phyloP scores from a whole-genome alignment of 2,113 vertebrate species.

The Engraulis encrasicolus region DNA sequence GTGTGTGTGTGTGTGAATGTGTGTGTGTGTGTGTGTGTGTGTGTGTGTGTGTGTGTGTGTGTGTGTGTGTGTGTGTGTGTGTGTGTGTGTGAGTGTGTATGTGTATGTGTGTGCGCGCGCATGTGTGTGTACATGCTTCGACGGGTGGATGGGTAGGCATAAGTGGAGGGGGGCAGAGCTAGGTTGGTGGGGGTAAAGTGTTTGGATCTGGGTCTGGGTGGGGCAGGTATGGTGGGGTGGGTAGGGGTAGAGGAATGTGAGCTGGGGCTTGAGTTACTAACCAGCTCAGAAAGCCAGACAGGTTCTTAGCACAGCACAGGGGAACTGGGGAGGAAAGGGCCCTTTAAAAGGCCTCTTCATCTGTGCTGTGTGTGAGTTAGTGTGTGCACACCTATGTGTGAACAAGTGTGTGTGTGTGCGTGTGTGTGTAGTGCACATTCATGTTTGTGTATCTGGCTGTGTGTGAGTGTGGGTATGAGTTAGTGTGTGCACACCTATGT shows the following conservation, averaged over 20 bases:
- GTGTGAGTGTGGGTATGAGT: background rate
- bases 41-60: background rate
- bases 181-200: no score
- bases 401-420: background rate
- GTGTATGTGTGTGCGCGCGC: background rate
- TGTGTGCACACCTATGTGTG: background rate
- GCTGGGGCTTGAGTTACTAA: slow-evolving; percentile 66
- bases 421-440: no score
- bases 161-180: no score
- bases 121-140: no score
- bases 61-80: background rate
- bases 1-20: background rate
- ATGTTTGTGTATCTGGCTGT: no score
- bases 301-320: slow-evolving; percentile 69
- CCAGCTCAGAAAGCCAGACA: slow-evolving; percentile 63
- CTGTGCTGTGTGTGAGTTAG: background rate
- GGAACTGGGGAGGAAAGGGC: slow-evolving; percentile 45
- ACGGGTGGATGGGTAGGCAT: no score
- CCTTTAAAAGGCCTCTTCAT: no score
- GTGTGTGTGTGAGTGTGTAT: background rate
- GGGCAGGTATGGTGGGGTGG: background rate
- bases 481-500: background rate
- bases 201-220: no score
- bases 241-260: slow-evolving; percentile 68
- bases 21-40: background rate